phyloP scores from a whole-genome alignment of 2,888 invertebrate species.

The Automeris io region DNA sequence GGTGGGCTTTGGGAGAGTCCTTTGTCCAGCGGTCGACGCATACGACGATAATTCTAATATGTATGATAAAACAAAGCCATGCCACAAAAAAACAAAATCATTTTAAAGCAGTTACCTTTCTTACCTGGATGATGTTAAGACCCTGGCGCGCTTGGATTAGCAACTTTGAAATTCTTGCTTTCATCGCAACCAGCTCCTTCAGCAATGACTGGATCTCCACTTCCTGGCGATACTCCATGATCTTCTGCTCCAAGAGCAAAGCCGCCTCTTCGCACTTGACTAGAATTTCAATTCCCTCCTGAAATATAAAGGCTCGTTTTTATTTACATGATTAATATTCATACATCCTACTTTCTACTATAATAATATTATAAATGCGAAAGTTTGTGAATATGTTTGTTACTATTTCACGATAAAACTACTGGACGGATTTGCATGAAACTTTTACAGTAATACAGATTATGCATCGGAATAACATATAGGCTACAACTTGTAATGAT shows the following conservation, averaged over 20 bases:
- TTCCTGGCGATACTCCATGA: conserved; percentile 80
- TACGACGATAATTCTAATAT: too few relatives aligned
- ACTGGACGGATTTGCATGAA: too few relatives aligned
- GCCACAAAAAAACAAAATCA: background rate
- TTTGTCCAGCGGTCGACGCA: too few relatives aligned
- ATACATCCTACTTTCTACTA: background rate
- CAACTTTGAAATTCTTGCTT: conserved; percentile 80
- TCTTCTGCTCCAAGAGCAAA: conserved; percentile 78
- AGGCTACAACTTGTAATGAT: too few relatives aligned
- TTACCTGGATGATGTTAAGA: conserved; percentile 71
- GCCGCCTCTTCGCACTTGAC: conserved; percentile 82
- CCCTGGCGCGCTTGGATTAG: conserved; percentile 83
- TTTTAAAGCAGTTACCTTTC: conserved; percentile 54
- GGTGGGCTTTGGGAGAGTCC: too few relatives aligned
- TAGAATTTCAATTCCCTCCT: conserved; percentile 84
- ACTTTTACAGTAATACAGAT: too few relatives aligned
- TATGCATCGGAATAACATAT: too few relatives aligned
- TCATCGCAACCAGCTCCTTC: conserved; percentile 76
- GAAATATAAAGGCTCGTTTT: conserved; percentile 37
- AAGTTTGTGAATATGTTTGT: too few relatives aligned
- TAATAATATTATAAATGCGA: too few relatives aligned
- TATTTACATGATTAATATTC: background rate
- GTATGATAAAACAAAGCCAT: background rate
- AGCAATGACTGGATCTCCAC: conserved; percentile 78
- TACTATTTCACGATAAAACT: too few relatives aligned